phyloP scores from a whole-genome alignment of 2,113 vertebrate genomes.

The Atlantisia rogersi region DNA sequence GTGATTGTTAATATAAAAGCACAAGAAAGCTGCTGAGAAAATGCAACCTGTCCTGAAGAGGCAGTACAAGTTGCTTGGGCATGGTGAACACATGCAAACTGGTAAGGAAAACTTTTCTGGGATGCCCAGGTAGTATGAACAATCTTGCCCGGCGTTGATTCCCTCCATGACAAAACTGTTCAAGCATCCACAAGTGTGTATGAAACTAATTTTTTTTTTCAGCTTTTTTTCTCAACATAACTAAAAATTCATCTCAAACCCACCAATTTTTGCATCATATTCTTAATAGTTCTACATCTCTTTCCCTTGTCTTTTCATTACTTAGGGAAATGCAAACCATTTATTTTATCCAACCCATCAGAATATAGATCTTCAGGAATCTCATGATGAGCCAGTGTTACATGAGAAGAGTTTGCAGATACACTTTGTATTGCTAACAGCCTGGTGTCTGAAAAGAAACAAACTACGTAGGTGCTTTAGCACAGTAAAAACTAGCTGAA shows the following conservation, averaged over 20 bases:
- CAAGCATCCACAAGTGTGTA: not conserved
- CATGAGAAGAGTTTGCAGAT: not conserved
- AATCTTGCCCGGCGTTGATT: not conserved
- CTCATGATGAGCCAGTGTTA: not conserved
- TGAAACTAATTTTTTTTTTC: not conserved
- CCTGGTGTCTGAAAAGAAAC: not conserved
- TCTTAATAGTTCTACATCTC: not conserved
- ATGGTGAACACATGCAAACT: not conserved
- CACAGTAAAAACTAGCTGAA: not conserved
- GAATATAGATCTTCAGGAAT: not conserved
- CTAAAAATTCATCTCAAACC: not conserved
- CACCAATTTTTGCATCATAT: fast-evolving
- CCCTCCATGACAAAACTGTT: not conserved
- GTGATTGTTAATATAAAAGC: not conserved
- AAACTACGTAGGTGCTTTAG: not conserved
- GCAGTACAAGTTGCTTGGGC: not conserved
- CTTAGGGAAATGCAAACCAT: fast-evolving
- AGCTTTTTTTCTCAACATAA: not conserved
- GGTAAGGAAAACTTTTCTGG: not conserved
- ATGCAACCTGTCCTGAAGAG: not conserved
- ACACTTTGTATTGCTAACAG: not conserved
- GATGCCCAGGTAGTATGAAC: not conserved
- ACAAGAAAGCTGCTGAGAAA: not conserved
- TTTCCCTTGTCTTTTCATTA: not conserved
- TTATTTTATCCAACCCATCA: not conserved